phyloP scores from a whole-genome alignment of 2,797 vertebrate genomes.

The Pseudomugil gertrudae region DNA sequence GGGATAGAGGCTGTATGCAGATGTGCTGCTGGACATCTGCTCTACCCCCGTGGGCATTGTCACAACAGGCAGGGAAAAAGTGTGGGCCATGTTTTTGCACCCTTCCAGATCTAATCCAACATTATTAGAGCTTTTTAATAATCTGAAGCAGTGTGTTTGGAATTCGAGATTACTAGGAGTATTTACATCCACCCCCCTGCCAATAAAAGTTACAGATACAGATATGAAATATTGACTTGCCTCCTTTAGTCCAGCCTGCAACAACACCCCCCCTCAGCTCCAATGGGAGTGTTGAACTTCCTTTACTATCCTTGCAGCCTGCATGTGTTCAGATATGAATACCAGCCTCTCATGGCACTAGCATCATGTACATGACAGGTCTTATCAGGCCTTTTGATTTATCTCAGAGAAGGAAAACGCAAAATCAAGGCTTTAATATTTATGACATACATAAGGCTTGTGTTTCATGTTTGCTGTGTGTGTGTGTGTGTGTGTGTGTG shows the following conservation, averaged over 20 bases:
- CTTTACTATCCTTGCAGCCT: conserved; percentile 55
- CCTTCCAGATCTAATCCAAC: conserved; percentile 34
- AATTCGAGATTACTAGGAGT: conserved; percentile 2
- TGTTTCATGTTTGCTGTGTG: conserved; percentile 39
- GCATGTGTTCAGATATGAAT: conserved; percentile 64
- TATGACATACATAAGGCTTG: conserved; percentile 57
- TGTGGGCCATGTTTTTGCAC: conserved; percentile 41
- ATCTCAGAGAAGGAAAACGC: conserved; percentile 64
- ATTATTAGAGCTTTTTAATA: conserved; percentile 29
- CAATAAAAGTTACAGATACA: conserved; percentile 1
- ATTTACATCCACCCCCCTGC: background rate
- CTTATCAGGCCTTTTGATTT: conserved; percentile 71
- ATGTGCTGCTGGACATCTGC: conserved; percentile 83
- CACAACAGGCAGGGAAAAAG: conserved; percentile 72
- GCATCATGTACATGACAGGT: conserved; percentile 71
- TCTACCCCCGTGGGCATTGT: conserved; percentile 75
- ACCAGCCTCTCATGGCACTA: conserved; percentile 35
- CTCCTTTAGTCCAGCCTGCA: background rate
- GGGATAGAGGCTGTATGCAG: conserved; percentile 79
- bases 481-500: conserved; percentile 7
- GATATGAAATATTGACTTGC: conserved; percentile 9
- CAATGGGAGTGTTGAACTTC: conserved; percentile 59
- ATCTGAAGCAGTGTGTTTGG: conserved; percentile 17
- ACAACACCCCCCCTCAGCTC: conserved; percentile 35
- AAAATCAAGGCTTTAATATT: conserved; percentile 75